These are phyloP conservation scores for Gymnocephalus cernua DNA, from an alignment of 2,113 vertebrate species.

Conservation along the genomic window DNA sequence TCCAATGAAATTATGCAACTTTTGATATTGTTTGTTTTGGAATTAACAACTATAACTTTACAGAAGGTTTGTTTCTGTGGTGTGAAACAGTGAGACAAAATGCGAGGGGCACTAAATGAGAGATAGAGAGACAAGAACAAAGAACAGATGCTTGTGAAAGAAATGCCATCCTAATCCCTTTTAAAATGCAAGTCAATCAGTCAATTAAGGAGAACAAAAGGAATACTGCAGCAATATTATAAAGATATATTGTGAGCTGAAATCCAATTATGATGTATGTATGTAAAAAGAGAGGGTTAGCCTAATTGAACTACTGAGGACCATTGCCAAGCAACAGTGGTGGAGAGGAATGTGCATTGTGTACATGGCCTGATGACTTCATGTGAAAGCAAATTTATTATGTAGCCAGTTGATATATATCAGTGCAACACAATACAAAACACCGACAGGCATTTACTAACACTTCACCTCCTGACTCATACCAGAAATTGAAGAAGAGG, in stretches of 20 bases:
- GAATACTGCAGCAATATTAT: background rate
- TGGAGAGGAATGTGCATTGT: constrained; percentile 26
- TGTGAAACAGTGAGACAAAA: background rate
- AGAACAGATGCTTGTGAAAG: background rate
- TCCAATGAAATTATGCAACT: background rate
- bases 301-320: constrained; percentile 30
- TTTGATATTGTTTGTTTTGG: background rate
- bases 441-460: constrained; percentile 20
- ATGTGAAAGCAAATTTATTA: constrained; percentile 43
- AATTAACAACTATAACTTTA: background rate
- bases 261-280: constrained; percentile 15
- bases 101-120: background rate
- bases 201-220: background rate
- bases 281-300: background rate
- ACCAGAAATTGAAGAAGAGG: background rate
- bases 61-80: background rate
- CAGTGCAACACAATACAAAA: background rate
- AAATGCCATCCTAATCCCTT: background rate
- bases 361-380: constrained; percentile 3
- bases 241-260: background rate
- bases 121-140: background rate
- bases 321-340: constrained; percentile 41
- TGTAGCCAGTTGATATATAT: background rate
- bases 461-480: constrained; percentile 14
- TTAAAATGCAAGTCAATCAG: background rate